Evolutionary conservation across 2,113 vertebrate species (phyloP).

Genomic region (Myiagra hebetior): DNA sequence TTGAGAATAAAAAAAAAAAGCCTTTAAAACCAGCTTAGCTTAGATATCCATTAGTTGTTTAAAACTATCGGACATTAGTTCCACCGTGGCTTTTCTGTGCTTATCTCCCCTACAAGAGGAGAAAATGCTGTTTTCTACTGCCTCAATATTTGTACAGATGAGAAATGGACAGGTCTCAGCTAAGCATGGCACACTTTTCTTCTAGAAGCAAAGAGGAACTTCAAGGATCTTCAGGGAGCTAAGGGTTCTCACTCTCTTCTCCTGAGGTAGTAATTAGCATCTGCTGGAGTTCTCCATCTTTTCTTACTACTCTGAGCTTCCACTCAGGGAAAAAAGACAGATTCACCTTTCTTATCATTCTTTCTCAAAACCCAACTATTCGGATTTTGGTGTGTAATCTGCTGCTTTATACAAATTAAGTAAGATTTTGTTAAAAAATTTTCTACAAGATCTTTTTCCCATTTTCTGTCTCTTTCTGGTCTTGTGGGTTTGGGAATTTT

Average conservation of each 20-base stretch:
- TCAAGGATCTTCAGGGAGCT: background rate
- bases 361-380: background rate
- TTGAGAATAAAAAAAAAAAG: background rate
- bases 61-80: background rate
- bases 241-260: background rate
- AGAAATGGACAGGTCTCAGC: background rate
- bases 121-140: background rate
- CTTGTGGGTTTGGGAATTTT: rapidly evolving
- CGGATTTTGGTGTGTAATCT: background rate
- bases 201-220: background rate
- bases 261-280: background rate
- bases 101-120: background rate
- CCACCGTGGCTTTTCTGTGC: background rate
- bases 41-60: background rate
- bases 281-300: background rate
- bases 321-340: background rate
- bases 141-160: background rate
- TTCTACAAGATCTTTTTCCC: rapidly evolving
- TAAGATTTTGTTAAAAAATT: background rate
- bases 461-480: background rate
- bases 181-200: background rate
- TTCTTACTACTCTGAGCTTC: background rate
- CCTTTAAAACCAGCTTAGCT: background rate
- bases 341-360: background rate
- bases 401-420: background rate